Evolutionary conservation across 2,888 invertebrate genomes (phyloP).

Genomic region (Drosophila antonietae): DNA sequence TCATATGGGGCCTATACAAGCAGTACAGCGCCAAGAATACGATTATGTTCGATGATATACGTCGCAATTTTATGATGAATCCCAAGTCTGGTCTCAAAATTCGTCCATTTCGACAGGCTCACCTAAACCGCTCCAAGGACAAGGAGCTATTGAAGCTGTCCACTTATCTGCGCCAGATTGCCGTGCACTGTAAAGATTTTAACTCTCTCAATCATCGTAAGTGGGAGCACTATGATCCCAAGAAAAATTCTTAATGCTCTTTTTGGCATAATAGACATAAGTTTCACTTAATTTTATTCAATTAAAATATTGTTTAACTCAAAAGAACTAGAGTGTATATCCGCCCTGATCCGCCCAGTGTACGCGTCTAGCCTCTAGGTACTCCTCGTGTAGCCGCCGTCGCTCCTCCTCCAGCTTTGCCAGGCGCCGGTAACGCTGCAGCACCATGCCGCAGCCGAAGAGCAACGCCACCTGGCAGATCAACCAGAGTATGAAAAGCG

Average conservation of each 20-base stretch:
- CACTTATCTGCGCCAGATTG: conserved; percentile 93
- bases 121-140: conserved; percentile 93
- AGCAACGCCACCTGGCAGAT: conserved; percentile 87
- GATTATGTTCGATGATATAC: conserved; percentile 98
- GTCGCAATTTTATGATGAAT: conserved; percentile 98
- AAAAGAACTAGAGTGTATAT: conserved; percentile 74
- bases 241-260: conserved; percentile 56
- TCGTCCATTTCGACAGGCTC: conserved; percentile 95
- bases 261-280: conserved; percentile 40
- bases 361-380: conserved; percentile 88
- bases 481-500: conserved; percentile 87
- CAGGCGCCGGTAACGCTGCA: conserved; percentile 86
- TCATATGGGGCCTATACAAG: conserved; percentile 97
- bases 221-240: conserved; percentile 92
- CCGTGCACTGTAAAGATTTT: conserved; percentile 92
- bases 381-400: conserved; percentile 87
- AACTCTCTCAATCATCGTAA: conserved; percentile 93
- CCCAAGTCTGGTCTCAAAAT: conserved; percentile 96
- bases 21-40: conserved; percentile 96
- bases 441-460: conserved; percentile 86
- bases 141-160: conserved; percentile 92
- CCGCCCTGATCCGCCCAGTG: conserved; percentile 88
- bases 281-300: conserved; percentile 66
- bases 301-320: conserved; percentile 64
- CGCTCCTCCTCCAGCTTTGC: conserved; percentile 85